Base-by-base conservation (phyloP, 2,113 vertebrate species). In the Etheostoma spectabile region DNA sequence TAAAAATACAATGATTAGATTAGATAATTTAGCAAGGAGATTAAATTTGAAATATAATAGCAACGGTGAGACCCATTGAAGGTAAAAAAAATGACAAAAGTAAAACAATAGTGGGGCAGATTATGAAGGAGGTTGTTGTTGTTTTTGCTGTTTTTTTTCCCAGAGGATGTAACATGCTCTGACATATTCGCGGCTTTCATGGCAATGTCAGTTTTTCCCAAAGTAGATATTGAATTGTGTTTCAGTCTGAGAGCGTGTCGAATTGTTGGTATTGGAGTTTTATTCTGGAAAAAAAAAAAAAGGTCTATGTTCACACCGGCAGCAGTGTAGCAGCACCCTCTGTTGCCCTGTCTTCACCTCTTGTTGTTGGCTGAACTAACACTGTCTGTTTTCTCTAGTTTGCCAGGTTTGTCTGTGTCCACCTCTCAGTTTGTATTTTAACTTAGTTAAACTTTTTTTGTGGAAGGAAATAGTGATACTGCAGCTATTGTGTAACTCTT, bases 241-340 rank as follows among this genome's bases (percentile, higher is more conserved):
- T 48, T 16, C 46, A 1, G 57, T 76, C n/a, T 45, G 14, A 12
- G 35, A 21, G 24, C 27, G 14, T 62, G 30, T 60, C 45, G 11
- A 59, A 85, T 72, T 63, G 2, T 30, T 63, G 1, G 14, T 33
- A 10, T 79, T 27, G 38, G 35, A 52, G 53, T 60, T 56, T 66
- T 59, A 33, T 60, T 60, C 51, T 18, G 27, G 27, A n/a, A n/a
- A 21, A 63, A n/a, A 63, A 2, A 2, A n/a, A n/a, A 27, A 24
- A 24, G 12, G 11, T 48, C 6, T 27, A n/a, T 55, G 46, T 66
- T 76, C 6, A 48, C 46, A 30, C 24, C 11, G 16, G 8, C 69
- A 59, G 42, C 27, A 52, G 62, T 33, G 27, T 27, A 2, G 5
- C 74, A 3, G 5, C 74, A 13, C 18, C 27, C 21, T 27, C 13